Base-by-base conservation (phyloP, 2,888 invertebrate species). In the Sinhomidia bicolor region DNA sequence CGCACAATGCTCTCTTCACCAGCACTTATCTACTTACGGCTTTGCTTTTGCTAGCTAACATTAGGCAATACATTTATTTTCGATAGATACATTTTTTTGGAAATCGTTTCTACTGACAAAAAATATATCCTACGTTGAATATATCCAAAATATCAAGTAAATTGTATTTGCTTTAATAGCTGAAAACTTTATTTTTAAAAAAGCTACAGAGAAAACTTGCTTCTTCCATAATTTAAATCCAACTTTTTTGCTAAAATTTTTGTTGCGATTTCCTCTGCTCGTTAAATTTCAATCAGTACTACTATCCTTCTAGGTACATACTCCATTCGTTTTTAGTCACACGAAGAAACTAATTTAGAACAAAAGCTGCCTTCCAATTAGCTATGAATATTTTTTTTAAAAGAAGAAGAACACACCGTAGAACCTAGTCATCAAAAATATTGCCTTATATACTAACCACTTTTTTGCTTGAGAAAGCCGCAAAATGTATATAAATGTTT, bases 231-330 rank as follows among this genome's bases (percentile, higher is more conserved):
- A n/a, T n/a, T n/a, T n/a, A n/a, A n/a, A n/a, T n/a, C n/a, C n/a
- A n/a, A n/a, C n/a, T n/a, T n/a, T n/a, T n/a, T n/a, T n/a, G n/a
- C n/a, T n/a, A n/a, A n/a, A n/a, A n/a, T n/a, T n/a, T n/a, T n/a
- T n/a, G n/a, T n/a, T n/a, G n/a, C n/a, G n/a, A n/a, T 2, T 71
- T 71, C 29, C 10, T 23, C 23, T 41, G 44, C 44, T 71, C 71
- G 29, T 71, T 71, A 71, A 71, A 41, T 71, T 71, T 71, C 71
- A 71, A 71, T 71, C 71, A 71, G 44, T 44, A 68, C 29, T 17
- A 68, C 1, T 36, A 36, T 36, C 36, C n/a, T 36, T 5, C 36
- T 7, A 36, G 29, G 26, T 12, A n/a, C 2, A 41, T 44, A 20
- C 41, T 44, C 23, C 14, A 23, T 14, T 71, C 4, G 41, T 5